Evolutionary conservation across 2,113 vertebrate genomes (phyloP), one percentile per base, ranked within the genome.

Genomic region (Myocastor coypus): DNA sequence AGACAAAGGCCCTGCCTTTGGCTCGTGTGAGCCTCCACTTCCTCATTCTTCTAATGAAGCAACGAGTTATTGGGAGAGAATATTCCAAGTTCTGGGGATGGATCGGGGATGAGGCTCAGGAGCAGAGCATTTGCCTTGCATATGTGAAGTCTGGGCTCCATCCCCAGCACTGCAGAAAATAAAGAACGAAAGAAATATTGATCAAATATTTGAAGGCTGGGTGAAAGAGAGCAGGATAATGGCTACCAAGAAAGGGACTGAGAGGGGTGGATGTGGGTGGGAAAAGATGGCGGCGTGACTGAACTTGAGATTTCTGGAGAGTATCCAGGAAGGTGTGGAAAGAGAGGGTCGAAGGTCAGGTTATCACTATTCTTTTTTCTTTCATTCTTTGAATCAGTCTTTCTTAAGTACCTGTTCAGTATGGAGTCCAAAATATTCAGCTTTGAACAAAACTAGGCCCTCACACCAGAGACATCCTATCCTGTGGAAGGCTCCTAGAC

Each of bases 291-390:
- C 16, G 32, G 37, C 46, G n/a, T 5, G 0, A 17, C 10, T 57
- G 68, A 52, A 26, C 64, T 50, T 85, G 46, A 59, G 32, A 57
- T 8, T 68, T 40, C 42, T 66, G 16, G 61, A 55, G n/a, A 24
- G 52, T 12, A 37, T 12, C 40, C 19, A 85, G 32, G 52, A 64
- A 52, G 6, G 26, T 20, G 55, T 57, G 57, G 69, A 82, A 26
- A 37, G 5, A 9, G 37, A 24, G 0, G 14, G 37, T 61, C 19
- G 22, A 42, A 61, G 24, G 16, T 88, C 83, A 86, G 78, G 46
- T 42, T 24, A 22, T 66, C 78, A 6, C 8, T 89, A 17, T 93
- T 83, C 32, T 94, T 77, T 32, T 86, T 94, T 80, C 61, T 52
- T 83, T 77, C 24, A 46, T 80, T 66, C 80, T 87, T 87, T 77